Base-by-base conservation (phyloP, 2,797 vertebrate species). In the Anguilla anguilla region DNA sequence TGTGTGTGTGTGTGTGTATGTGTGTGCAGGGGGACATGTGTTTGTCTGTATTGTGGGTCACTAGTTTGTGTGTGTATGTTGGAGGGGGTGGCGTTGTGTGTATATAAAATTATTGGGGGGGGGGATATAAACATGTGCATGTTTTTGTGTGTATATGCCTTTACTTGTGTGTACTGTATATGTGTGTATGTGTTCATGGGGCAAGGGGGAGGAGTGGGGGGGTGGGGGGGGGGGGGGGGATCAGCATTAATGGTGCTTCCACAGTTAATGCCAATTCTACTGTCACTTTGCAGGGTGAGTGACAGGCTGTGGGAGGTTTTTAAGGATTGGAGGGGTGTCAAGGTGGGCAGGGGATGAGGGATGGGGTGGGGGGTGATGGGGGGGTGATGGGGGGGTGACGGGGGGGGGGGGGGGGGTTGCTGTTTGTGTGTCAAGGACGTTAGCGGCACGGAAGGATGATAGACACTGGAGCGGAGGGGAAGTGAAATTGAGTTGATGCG, bases 401-500 rank as follows among this genome's bases (percentile, higher is more conserved):
- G n/a, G n/a, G n/a, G 93, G 5, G 81, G 83, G 91, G 91, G 93
- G 94, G 94, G 94, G 95, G 95, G 95, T 95, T 94, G 93, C 93
- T 96, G 95, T 95, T 96, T 93, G 93, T 95, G 93, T 95, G 94
- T 96, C 93, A 96, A 95, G 93, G 95, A 96, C 96, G 95, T 96
- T 96, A 95, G 96, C 94, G 92, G 96, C 94, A 93, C 95, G 94
- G 95, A 95, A 95, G 92, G 88, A 94, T 97, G 96, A 97, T 93
- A 95, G 96, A 97, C 97, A 96, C 93, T 91, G 93, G 94, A 92
- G 94, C 95, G 93, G 93, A 97, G 94, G 95, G 94, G 95, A 96
- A 94, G 94, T 96, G 96, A 97, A 97, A 97, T 91, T 91, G 96
- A 97, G 96, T 97, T 97, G 97, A 97, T 97, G 96, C 90, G 93